Evolutionary conservation across 2,797 vertebrate species (phyloP), one percentile per base, ranked within the genome.

Genomic region (Eleutherodactylus coqui): DNA sequence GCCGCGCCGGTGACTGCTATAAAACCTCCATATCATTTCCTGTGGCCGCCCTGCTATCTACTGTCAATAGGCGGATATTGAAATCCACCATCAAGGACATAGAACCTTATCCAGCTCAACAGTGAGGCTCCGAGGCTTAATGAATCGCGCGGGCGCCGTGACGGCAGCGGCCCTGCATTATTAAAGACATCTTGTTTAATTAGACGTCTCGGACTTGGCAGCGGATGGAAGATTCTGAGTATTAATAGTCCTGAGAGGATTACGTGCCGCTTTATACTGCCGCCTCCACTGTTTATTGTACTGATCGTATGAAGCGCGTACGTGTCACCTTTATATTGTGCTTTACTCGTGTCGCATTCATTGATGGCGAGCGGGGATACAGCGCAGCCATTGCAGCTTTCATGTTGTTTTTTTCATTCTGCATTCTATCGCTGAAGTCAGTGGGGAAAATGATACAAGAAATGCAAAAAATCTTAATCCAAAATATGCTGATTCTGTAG

Each of bases 41-140:
- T 90, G 83, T 88, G 17, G 89, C 88, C 91, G 86, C 90, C 89
- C 88, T 91, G 93, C 93, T 94, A 96, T 95, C 95, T 96, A 93
- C 89, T 96, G 96, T 98, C 96, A 98, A 98, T 96, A 97, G 91
- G 83, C 92, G 93, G 92, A 95, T 96, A 98, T 96, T 96, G 94
- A 96, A 96, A 92, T 89, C 86, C 92, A 84, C 69, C 88, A 89
- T 86, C 88, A 89, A 91, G 89, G 90, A 49, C 0, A 7, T 84
- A 86, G 58, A 86, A 87, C 88, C 91, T 89, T 89, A 90, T 89
- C 77, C 79, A 88, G 72, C 81, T 79, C 79, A 88, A 88, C 80
- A 85, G 16, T 86, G 87, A 43, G 88, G 84, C 38, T 70, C 60
- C 41, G 88, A 83, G 79, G 77, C 84, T 88, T 89, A 89, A 87